phyloP scores from a whole-genome alignment of 2,888 invertebrate genomes.

The Mythimna albipuncta region DNA sequence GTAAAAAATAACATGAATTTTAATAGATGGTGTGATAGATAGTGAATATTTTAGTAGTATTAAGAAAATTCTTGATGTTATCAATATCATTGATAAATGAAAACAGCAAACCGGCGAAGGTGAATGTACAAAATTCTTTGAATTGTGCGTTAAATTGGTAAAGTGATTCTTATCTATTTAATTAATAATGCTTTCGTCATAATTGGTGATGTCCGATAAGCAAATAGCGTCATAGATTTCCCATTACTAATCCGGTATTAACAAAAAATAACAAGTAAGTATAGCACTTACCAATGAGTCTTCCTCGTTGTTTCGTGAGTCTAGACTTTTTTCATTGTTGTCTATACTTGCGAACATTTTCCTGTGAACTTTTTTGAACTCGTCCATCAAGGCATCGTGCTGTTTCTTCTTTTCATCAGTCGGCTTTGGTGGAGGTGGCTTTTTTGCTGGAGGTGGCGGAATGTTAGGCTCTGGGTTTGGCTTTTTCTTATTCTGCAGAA shows the following conservation, averaged over 20 bases:
- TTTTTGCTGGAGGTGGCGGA: conserved; percentile 75
- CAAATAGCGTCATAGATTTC: conserved; percentile 34
- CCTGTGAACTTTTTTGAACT: conserved; percentile 96
- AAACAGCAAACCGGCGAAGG: conserved; percentile 1
- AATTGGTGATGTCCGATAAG: conserved; percentile 41
- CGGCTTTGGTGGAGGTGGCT: conserved; percentile 80
- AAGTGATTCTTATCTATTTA: conserved; percentile 36
- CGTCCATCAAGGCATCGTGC: conserved; percentile 96
- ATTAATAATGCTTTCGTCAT: conserved; percentile 43
- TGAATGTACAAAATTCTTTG: conserved; percentile 15
- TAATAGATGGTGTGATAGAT: not conserved
- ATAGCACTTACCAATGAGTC: conserved; percentile 75
- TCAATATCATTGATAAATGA: conserved; percentile 24
- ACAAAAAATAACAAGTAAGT: conserved; percentile 9
- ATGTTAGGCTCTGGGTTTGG: conserved; percentile 70
- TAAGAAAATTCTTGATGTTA: not conserved
- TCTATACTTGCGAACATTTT: conserved; percentile 94
- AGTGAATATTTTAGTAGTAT: conserved; percentile 17
- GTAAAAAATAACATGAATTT: not conserved
- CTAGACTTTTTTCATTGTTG: conserved; percentile 57
- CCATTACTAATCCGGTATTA: not conserved
- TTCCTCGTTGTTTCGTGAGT: conserved; percentile 48
- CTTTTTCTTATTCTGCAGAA: conserved; percentile 80
- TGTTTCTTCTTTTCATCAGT: conserved; percentile 92
- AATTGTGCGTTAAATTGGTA: conserved; percentile 22